Evolutionary conservation across 2,888 invertebrate genomes (phyloP), one percentile per base, ranked within the genome.

Genomic region (Alsophila aescularia): DNA sequence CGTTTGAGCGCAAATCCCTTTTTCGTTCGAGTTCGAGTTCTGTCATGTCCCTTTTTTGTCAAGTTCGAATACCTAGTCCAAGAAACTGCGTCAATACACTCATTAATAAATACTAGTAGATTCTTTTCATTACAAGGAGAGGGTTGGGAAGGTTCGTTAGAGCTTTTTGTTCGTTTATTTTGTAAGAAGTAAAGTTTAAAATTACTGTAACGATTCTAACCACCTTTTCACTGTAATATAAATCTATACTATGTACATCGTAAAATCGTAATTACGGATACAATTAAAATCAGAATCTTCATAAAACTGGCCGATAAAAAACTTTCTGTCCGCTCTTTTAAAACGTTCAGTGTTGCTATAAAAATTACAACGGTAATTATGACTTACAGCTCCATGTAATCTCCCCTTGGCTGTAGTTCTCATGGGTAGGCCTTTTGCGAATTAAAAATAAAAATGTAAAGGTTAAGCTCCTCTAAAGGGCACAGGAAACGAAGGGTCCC

Each of bases 401-500:
- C 56, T 62, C 58, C 66, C 65, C 57, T 66, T 58, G 55, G 52
- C 62, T 57, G 54, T 45, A 53, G 58, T 68, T 64, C 64, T 53
- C 65, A 64, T 59, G 61, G 58, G 42, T 57, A 34, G 59, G 54
- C 58, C 64, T 62, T 64, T 54, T 29, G 62, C 60, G 32, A 66
- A 66, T 53, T 57, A 53, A 34, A 61, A 49, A 58, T 52, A 62
- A 68, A 72, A 67, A 65, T 54, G 68, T 57, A 73, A 79, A 67
- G 62, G 68, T 64, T 67, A 62, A 60, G 60, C 59, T 58, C 60
- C 67, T 67, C n/a, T 67, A 73, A 73, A 76, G 69, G 77, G 66
- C 73, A 72, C 43, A 70, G 77, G 73, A 75, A 72, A 62, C 64
- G 55, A 58, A 54, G 54, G 68, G 56, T 63, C 42, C n/a, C 34